These are phyloP conservation scores for Montipora sp. DNA, from an alignment of 64 coral and sea anemone genomes.

Conservation along the genomic window DNA sequence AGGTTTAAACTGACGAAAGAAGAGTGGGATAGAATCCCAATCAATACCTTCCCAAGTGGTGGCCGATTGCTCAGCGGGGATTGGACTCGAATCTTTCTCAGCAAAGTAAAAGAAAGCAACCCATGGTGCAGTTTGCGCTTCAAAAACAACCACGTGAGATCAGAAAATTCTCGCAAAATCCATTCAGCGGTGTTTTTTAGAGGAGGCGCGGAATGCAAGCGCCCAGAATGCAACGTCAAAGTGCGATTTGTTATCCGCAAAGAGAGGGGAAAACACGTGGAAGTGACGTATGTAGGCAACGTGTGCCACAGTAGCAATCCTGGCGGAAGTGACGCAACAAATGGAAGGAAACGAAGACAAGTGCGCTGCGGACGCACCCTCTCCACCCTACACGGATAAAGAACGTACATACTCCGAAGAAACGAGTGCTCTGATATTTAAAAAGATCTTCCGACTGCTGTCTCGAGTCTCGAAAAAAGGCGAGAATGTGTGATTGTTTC, in stretches of 20 bases:
- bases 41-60: constrained; percentile 46
- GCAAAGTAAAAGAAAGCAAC: constrained; percentile 50
- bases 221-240: constrained; percentile 44
- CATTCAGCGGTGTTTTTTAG: constrained; percentile 54
- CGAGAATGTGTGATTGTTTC: too few species aligned
- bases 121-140: constrained; percentile 60
- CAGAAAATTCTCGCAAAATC: constrained; percentile 46
- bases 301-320: constrained; percentile 31
- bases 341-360: not conserved
- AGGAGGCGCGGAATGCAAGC: constrained; percentile 48
- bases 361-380: not conserved
- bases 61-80: constrained; percentile 37
- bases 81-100: constrained; percentile 43
- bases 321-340: not conserved
- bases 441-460: too few species aligned
- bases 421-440: too few species aligned
- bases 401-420: too few species aligned
- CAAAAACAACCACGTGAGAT: constrained; percentile 54
- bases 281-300: constrained; percentile 29
- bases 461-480: too few species aligned
- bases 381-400: not conserved
- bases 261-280: constrained; percentile 39
- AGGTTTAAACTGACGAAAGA: constrained; percentile 35
- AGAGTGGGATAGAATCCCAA: constrained; percentile 44
- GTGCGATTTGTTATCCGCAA: constrained; percentile 36